Evolutionary conservation across 2,797 vertebrate genomes (phyloP), one percentile per base, ranked within the genome.

Genomic region (Melanogrammus aeglefinus): DNA sequence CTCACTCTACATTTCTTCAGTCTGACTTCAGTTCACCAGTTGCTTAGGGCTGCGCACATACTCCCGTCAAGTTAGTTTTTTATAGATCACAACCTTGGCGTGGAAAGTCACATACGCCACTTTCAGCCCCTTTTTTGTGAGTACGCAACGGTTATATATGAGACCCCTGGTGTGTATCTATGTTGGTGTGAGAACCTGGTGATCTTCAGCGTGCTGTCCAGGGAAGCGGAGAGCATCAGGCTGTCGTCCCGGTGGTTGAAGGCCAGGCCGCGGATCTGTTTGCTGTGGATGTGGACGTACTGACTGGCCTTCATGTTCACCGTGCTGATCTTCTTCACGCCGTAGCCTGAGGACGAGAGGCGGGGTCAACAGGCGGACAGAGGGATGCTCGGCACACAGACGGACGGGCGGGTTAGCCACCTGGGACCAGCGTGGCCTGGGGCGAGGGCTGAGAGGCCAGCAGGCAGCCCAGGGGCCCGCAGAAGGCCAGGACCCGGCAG

Each of bases 271-370:
- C 98, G 87, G 82, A 99, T 99, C 92, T 98, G 97, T 82, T 97
- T 98, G 70, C 88, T 90, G 74, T 99, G 98, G 86, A 98, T 96
- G 36, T 96, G 95, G 31, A 99, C 86, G 35, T 99, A 99, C 89
- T 98, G 97, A 81, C 93, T 96, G 76, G 96, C 96, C 87, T 95
- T 98, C 93, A 97, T 90, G 88, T 95, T 94, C 75, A 95, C 94
- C 29, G 95, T 90, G 1, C 97, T 98, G 84, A 99, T 91, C 95
- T 97, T 99, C 93, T 98, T 99, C 78, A 99, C 95, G 0, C 98
- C 98, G 41, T 93, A 99, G 12, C 98, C 98, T 99, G 91, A 77
- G 38, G 33, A 12, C 2, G 16, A 10, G 16, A 21, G 12, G 8
- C 31, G 31, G 31, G 31, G 31, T 41, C 7, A 41, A 41, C 39